These are phyloP conservation scores for Drosophila neoperkinsi DNA, from an alignment of 2,888 invertebrate species.

Conservation along the genomic window DNA sequence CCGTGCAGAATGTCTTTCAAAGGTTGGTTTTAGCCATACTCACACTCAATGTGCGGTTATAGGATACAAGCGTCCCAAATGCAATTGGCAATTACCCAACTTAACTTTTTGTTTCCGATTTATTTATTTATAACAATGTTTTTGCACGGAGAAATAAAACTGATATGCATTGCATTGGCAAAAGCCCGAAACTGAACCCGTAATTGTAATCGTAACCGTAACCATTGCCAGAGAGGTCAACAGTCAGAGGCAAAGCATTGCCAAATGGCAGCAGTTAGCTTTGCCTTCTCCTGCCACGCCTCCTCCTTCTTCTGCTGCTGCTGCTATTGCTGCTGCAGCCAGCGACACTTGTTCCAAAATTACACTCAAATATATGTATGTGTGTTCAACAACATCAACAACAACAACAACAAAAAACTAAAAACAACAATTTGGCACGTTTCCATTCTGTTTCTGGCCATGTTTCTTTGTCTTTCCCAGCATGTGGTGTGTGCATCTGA, in stretches of 20 bases:
- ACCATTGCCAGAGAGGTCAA: conserved; percentile 45
- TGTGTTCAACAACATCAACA: conserved; percentile 18
- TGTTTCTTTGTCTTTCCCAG: conserved; percentile 47
- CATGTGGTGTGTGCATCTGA: conserved; percentile 14
- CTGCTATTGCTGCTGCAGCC: conserved; percentile 18
- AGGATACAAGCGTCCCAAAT: conserved; percentile 18
- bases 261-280: conserved; percentile 34
- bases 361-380: conserved; percentile 51
- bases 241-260: conserved; percentile 42
- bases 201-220: conserved; percentile 8
- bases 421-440: conserved; percentile 72
- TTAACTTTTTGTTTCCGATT: background rate
- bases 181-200: conserved; percentile 8
- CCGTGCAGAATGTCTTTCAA: too few relatives aligned
- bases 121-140: conserved; percentile 2
- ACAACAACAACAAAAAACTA: conserved; percentile 25
- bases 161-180: conserved; percentile 2
- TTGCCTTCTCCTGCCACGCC: background rate
- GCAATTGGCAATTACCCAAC: conserved; percentile 48
- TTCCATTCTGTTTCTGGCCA: conserved; percentile 74
- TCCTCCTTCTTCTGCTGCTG: background rate
- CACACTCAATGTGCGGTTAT: background rate
- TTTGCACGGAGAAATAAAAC: conserved; percentile 18
- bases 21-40: background rate
- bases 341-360: conserved; percentile 75